phyloP scores from a whole-genome alignment of 2,888 invertebrate genomes.

The Aquatica leii region DNA sequence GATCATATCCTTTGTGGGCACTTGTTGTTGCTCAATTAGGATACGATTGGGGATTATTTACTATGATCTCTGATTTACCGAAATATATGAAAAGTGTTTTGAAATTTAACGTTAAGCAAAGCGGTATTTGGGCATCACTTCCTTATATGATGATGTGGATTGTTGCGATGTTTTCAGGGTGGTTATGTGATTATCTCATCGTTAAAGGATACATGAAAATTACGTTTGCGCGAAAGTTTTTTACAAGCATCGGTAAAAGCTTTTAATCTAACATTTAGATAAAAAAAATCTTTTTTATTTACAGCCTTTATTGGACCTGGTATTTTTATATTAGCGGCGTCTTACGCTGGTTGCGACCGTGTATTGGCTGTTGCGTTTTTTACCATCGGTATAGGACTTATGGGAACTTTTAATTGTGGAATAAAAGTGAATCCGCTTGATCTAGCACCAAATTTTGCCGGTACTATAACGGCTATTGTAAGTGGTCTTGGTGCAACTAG shows the following conservation, averaged over 20 bases:
- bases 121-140: conserved; percentile 69
- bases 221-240: conserved; percentile 68
- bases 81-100: conserved; percentile 75
- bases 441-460: conserved; percentile 70
- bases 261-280: not conserved
- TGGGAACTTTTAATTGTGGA: conserved; percentile 75
- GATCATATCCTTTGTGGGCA: conserved; percentile 76
- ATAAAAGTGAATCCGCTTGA: conserved; percentile 74
- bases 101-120: conserved; percentile 70
- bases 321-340: conserved; percentile 68
- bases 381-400: conserved; percentile 69
- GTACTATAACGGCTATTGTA: conserved; percentile 70
- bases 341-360: conserved; percentile 68
- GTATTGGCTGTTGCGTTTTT: conserved; percentile 64
- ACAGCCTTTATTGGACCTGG: conserved; percentile 71
- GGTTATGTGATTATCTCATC: conserved; percentile 74
- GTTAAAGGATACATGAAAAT: conserved; percentile 66
- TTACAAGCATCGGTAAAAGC: conserved; percentile 72
- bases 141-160: conserved; percentile 75
- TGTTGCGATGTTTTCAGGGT: conserved; percentile 69
- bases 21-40: conserved; percentile 77
- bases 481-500: conserved; percentile 70
- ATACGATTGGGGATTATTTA: conserved; percentile 77
- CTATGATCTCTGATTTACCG: conserved; percentile 75
- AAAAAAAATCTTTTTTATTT: conserved; percentile 19